Percentiles rank a stretch among this genome's conserved stretches.
phyloP scores from a whole-genome alignment of 2,797 vertebrate genomes.

The Cuculus canorus region DNA sequence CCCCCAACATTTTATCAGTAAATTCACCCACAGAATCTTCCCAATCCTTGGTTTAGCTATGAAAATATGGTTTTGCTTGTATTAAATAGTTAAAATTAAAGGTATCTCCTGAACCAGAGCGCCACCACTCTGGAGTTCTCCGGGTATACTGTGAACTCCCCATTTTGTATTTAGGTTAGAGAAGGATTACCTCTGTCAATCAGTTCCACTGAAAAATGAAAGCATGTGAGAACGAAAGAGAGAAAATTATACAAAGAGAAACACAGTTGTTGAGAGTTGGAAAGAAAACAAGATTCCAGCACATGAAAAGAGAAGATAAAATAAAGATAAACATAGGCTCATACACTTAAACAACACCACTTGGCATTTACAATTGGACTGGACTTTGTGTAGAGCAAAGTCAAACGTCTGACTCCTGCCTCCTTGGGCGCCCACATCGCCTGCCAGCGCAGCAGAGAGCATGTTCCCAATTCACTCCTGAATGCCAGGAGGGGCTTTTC shows the following conservation, averaged over 20 bases:
- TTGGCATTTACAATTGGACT: rapidly evolving
- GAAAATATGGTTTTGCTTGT: background rate
- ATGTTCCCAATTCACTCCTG: background rate
- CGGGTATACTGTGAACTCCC: background rate
- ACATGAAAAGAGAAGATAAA: background rate
- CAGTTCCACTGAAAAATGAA: slow-evolving; percentile 65
- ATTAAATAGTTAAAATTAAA: background rate
- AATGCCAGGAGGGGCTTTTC: background rate
- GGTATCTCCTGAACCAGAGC: background rate
- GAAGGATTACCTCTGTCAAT: slow-evolving; percentile 67
- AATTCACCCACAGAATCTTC: background rate
- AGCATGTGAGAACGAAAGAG: slow-evolving; percentile 67
- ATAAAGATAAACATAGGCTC: background rate
- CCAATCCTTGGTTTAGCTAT: background rate
- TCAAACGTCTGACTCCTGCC: background rate
- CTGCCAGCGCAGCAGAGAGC: background rate
- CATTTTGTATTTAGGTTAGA: slow-evolving; percentile 7
- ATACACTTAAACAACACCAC: background rate
- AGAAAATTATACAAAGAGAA: slow-evolving; percentile 62
- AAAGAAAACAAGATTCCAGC: background rate
- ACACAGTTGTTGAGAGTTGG: background rate
- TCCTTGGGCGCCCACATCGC: background rate
- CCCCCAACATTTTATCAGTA: background rate
- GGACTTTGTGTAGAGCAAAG: background rate
- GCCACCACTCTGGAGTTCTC: background rate